Conservation (phyloP, 2,797 vertebrate genomes). For the Premnoplex brunnescens region DNA sequence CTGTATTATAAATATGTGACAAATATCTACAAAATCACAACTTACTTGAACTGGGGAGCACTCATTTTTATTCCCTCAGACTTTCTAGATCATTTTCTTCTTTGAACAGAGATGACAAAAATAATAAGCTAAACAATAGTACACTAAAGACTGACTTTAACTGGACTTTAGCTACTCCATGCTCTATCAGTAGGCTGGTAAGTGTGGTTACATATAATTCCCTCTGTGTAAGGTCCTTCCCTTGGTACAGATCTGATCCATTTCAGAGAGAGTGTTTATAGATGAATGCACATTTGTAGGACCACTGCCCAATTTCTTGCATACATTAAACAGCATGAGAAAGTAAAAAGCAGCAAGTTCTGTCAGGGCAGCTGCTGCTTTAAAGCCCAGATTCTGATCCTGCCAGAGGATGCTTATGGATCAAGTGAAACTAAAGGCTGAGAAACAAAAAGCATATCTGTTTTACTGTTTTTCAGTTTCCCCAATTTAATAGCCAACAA, state of each 20-base stretch:
- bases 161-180: not conserved
- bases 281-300: not conserved
- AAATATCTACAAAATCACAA: not conserved
- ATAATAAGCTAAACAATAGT: not conserved
- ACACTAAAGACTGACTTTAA: not conserved
- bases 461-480: not conserved
- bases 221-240: not conserved
- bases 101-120: not conserved
- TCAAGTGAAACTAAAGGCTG: not conserved
- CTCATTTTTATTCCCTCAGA: not conserved
- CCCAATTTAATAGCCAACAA: not conserved
- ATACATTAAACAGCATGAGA: fast-evolving
- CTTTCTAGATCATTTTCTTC: not conserved
- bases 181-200: not conserved
- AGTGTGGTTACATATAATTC: not conserved
- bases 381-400: not conserved
- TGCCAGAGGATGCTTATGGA: not conserved
- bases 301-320: not conserved
- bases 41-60: not conserved
- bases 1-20: not conserved
- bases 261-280: not conserved
- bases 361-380: not conserved
- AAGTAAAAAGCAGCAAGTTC: not conserved
- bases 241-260: not conserved
- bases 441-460: not conserved